Base-by-base conservation (phyloP, 2,113 vertebrate species). In the Lophotis ruficrista region DNA sequence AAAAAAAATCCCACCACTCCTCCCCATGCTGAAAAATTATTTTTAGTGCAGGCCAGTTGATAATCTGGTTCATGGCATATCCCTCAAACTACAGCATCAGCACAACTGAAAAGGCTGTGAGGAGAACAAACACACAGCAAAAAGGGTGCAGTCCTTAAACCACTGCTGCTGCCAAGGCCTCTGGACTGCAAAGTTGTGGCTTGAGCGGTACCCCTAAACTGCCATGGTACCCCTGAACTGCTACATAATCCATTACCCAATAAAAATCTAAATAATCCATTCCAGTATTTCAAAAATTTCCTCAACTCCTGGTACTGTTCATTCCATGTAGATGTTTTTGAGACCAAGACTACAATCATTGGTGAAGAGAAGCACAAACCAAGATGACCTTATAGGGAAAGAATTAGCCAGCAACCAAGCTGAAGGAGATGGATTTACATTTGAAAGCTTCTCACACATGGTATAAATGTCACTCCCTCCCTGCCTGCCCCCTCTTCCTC, bases 21-120 rank as follows among this genome's bases (percentile, higher is more conserved):
- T 51, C 56, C 43, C 15, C 23, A 5, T 6, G 21, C 3, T 70
- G 64, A 47, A 70, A 27, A 41, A 89, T 77, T 90, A 90, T 73
- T 89, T 96, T 93, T 89, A 92, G 68, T 41, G 12, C 72, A 80
- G 71, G 69, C 25, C 41, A 86, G 50, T 0, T 35, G 68, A 94
- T 95, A 92, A 89, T 86, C 62, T 90, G 88, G 25, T 83, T 83
- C 80, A 33, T 0, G 1, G 64, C 37, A 66, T 9, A 23, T 50
- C 45, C 56, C 80, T 92, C 86, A 58, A 93, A 90, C 76, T 24
- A 81, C 70, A 73, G 28, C 76, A 95, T 89, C 50, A 90, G 79
- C 83, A 89, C 47, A 76, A 89, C 24, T 1, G 19, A 93, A 93
- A 6, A 58, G 31, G 19, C 64, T 80, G 62, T 25, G 14, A 43